Evolutionary conservation across 2,888 invertebrate species (phyloP).

Genomic region (Pristionchus exspectatus): DNA sequence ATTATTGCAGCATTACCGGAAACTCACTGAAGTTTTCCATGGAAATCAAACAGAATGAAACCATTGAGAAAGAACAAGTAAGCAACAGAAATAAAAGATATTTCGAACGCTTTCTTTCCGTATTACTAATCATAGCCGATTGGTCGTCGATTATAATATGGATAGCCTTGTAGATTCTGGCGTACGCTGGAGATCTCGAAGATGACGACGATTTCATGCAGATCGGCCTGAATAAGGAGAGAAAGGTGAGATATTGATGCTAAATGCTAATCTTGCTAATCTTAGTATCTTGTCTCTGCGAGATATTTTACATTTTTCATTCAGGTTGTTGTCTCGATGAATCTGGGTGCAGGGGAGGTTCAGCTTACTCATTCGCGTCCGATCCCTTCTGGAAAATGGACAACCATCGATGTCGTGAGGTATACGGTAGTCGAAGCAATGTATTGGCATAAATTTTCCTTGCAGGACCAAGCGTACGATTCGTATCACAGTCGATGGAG

Average conservation of each 20-base stretch:
- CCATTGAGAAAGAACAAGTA: slow-evolving; percentile 35
- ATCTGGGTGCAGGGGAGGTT: slow-evolving; percentile 65
- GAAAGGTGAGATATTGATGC: slow-evolving; percentile 4
- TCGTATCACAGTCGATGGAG: slow-evolving; percentile 64
- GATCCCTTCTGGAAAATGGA: slow-evolving; percentile 62
- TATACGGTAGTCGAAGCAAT: background rate
- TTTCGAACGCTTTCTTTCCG: too few relatives aligned
- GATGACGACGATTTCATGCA: slow-evolving; percentile 51
- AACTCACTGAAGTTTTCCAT: slow-evolving; percentile 30
- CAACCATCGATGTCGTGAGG: slow-evolving; percentile 64
- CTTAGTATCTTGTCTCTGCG: too few relatives aligned
- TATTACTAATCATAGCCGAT: too few relatives aligned
- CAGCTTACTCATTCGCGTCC: slow-evolving; percentile 63
- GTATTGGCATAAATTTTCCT: background rate
- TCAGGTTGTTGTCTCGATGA: slow-evolving; percentile 60
- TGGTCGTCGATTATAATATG: too few relatives aligned
- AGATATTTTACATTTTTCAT: background rate
- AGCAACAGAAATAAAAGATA: too few relatives aligned
- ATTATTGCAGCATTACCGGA: slow-evolving; percentile 29
- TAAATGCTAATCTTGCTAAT: background rate
- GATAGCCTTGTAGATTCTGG: background rate
- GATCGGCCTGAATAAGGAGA: slow-evolving; percentile 29
- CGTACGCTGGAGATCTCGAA: slow-evolving; percentile 34
- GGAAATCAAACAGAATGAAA: slow-evolving; percentile 46
- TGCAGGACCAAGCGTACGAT: slow-evolving; percentile 58